A percentile compares a stretch with the other conserved stretches of the same genome.
Evolutionary conservation across 2,888 invertebrate species (phyloP).

Genomic region (Eilema griseolum): DNA sequence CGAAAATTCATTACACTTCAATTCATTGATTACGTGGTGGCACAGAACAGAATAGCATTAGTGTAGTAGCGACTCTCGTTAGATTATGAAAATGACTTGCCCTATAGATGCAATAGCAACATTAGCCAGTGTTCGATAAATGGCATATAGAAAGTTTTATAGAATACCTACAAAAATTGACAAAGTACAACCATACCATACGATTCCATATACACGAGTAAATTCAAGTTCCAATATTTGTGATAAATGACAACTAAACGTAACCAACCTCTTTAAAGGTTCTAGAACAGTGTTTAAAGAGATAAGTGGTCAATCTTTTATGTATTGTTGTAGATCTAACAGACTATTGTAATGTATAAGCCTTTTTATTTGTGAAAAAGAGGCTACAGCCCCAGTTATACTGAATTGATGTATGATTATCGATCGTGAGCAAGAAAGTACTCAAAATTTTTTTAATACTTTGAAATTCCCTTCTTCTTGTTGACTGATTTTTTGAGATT

Average conservation of each 20-base stretch:
- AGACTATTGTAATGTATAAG: neutral
- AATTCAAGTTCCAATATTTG: neutral
- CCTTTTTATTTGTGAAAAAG: neutral
- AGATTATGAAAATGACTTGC: neutral
- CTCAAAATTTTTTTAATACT: no score
- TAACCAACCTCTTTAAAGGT: neutral
- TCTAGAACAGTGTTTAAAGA: neutral
- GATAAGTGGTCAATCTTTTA: conserved; percentile 6
- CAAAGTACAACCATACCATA: neutral
- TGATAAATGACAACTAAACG: neutral
- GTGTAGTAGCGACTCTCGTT: no score
- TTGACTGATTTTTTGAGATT: no score
- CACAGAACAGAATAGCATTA: no score
- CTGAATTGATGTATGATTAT: no score
- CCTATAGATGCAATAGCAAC: neutral
- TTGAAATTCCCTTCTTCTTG: no score
- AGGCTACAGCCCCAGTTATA: no score
- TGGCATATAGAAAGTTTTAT: neutral
- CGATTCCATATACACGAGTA: neutral
- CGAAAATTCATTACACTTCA: neutral
- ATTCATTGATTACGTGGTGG: neutral
- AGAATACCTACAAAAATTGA: neutral
- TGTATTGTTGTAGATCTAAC: neutral
- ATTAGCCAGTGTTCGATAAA: neutral
- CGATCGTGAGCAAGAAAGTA: no score